phyloP scores from a whole-genome alignment of 2,888 invertebrate species.

The Polydrusus tereticollis region DNA sequence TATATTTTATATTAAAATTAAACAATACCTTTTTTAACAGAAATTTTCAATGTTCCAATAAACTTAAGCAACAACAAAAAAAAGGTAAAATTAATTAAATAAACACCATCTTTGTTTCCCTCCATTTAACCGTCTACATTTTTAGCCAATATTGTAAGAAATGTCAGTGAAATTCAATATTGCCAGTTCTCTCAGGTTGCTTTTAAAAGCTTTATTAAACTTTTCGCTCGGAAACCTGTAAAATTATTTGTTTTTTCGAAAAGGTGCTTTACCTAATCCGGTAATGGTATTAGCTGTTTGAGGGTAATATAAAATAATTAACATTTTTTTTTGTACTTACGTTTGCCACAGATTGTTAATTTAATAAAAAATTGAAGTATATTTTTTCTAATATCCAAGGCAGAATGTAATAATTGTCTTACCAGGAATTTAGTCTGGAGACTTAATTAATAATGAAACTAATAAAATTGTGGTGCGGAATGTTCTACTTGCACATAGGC shows the following conservation, averaged over 20 bases:
- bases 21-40: no score
- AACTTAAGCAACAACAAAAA: neutral
- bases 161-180: conserved; percentile 7
- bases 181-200: neutral
- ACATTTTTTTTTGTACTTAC: no score
- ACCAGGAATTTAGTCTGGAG: no score
- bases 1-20: no score
- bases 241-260: neutral
- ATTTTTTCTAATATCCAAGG: no score
- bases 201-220: conserved; percentile 8
- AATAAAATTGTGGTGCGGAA: no score
- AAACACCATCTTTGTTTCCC: neutral
- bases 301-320: neutral
- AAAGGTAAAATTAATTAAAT: neutral
- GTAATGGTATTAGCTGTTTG: neutral
- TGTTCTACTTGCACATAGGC: no score
- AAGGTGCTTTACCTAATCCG: neutral
- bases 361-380: no score
- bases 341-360: no score
- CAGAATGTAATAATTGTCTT: no score
- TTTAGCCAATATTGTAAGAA: neutral
- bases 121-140: neutral
- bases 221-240: neutral
- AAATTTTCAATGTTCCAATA: neutral
- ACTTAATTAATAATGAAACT: no score